Percentiles rank a stretch among this genome's conserved stretches.
Conservation (phyloP, 2,888 invertebrate genomes). For the Patella caerulea region DNA sequence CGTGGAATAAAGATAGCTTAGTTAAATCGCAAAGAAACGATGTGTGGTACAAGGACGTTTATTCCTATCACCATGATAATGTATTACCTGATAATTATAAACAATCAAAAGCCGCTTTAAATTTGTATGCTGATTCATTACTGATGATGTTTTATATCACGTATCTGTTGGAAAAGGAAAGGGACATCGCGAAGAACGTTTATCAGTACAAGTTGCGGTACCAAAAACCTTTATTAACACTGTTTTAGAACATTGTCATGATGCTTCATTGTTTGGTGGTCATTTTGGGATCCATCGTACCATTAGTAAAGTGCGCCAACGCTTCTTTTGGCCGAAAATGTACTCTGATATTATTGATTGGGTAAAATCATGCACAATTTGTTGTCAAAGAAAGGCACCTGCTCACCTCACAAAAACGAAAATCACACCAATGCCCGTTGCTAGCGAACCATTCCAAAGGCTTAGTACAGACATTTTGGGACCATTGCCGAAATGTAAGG, state of each 20-base stretch:
- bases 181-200: neutral
- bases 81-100: neutral
- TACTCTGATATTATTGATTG: neutral
- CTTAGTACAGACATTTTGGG: slow-evolving; percentile 24
- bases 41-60: neutral
- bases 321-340: neutral
- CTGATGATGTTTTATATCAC: neutral
- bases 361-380: neutral
- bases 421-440: neutral
- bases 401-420: neutral
- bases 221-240: neutral
- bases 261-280: neutral
- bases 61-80: neutral
- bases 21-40: neutral
- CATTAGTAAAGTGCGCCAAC: neutral
- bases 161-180: neutral
- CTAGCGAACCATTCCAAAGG: slow-evolving; percentile 16
- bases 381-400: slow-evolving; percentile 8
- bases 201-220: neutral
- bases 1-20: neutral
- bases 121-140: neutral
- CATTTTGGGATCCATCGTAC: slow-evolving; percentile 1
- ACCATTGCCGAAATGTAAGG: slow-evolving; percentile 6
- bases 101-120: neutral
- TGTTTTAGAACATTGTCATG: neutral